These are phyloP conservation scores for Notocelia uddmanniana DNA, from an alignment of 2,888 invertebrate species.

Conservation along the genomic window DNA sequence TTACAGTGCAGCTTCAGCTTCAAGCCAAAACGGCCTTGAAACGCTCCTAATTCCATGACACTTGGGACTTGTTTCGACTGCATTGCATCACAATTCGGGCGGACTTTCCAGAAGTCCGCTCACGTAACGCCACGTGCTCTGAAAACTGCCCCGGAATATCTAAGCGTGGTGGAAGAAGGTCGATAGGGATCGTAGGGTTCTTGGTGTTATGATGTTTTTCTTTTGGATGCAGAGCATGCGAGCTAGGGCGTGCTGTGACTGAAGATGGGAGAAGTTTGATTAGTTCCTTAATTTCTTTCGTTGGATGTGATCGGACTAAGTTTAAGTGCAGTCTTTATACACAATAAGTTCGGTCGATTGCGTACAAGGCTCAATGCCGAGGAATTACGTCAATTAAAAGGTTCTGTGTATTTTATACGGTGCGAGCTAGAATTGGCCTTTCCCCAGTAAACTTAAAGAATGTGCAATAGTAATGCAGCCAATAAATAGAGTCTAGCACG, in stretches of 20 bases:
- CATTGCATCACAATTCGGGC: constrained; percentile 39
- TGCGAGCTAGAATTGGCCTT: no score
- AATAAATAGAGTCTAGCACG: no score
- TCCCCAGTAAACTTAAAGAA: no score
- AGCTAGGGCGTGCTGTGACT: constrained; percentile 21
- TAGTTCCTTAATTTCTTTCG: constrained; percentile 43
- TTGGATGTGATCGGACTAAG: constrained; percentile 24
- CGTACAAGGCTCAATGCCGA: not conserved
- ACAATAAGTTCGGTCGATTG: not conserved
- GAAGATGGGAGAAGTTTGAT: constrained; percentile 39
- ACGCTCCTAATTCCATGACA: not conserved
- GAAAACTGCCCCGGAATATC: constrained; percentile 28
- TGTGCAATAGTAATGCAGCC: no score
- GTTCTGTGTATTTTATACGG: no score
- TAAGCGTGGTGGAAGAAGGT: constrained; percentile 1
- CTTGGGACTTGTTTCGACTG: constrained; percentile 4
- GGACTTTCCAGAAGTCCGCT: constrained; percentile 40
- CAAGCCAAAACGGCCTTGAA: constrained; percentile 4
- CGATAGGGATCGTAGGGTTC: not conserved
- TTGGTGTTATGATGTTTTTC: constrained; percentile 3
- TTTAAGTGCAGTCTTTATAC: constrained; percentile 7
- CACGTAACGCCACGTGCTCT: constrained; percentile 43
- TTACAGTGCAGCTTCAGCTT: constrained; percentile 47
- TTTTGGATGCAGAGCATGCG: not conserved
- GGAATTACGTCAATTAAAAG: not conserved